Conservation (phyloP, 2,113 vertebrate species). For the Urocolius indicus region DNA sequence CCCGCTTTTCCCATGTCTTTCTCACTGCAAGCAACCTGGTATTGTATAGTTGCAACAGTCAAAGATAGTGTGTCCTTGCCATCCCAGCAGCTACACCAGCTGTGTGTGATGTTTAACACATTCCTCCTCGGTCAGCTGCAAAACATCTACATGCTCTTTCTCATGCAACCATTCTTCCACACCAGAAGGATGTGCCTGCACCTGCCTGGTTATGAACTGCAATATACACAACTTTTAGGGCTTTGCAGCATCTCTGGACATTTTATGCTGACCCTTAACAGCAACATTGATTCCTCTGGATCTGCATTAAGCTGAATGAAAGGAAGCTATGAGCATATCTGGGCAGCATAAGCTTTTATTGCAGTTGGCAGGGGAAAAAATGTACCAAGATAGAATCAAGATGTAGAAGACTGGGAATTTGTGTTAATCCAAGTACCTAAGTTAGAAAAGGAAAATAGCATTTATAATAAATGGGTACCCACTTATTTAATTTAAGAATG, state of each 20-base stretch:
- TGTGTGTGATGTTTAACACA: too few species aligned
- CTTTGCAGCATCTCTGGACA: background rate
- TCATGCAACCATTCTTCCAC: too few species aligned
- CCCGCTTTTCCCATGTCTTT: too few species aligned
- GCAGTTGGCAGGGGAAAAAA: background rate
- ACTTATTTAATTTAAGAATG: background rate
- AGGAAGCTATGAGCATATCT: background rate
- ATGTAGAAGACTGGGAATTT: background rate
- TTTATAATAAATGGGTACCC: background rate
- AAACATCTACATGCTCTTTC: too few species aligned
- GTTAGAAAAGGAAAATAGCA: background rate
- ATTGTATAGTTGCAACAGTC: too few species aligned
- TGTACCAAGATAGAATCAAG: background rate
- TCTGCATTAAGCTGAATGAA: background rate
- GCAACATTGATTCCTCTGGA: background rate
- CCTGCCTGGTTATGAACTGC: background rate
- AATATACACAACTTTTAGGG: background rate
- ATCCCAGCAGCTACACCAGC: too few species aligned
- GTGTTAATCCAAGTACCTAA: background rate
- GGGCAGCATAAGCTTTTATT: background rate
- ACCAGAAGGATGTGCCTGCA: background rate
- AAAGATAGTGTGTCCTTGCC: too few species aligned
- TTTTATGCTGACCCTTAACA: background rate
- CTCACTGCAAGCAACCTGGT: too few species aligned
- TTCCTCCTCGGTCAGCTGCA: too few species aligned